These are phyloP conservation scores for Drosophila arawakana DNA, from an alignment of 1,140 invertebrate species.

Conservation along the genomic window DNA sequence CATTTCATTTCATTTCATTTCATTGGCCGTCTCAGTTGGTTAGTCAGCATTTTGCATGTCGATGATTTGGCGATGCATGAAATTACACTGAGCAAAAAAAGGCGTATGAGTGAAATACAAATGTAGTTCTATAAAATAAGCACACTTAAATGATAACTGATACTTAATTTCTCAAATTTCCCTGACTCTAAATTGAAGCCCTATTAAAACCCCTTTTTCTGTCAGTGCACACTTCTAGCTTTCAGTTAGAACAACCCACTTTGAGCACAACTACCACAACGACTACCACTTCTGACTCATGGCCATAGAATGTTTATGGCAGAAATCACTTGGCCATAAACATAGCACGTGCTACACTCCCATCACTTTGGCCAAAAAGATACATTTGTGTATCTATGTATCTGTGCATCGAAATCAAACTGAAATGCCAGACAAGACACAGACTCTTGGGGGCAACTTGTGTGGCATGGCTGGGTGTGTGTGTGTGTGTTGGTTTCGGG, in stretches of 20 bases:
- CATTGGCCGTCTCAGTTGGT: constrained; percentile 57
- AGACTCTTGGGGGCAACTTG: constrained; percentile 48
- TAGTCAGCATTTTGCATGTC: constrained; percentile 61
- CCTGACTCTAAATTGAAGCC: no score
- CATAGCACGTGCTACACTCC: constrained; percentile 44
- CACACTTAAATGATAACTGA: no score
- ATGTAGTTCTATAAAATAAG: no score
- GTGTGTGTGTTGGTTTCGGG: constrained; percentile 5
- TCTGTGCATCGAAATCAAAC: constrained; percentile 37
- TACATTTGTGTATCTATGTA: constrained; percentile 20
- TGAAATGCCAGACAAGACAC: constrained; percentile 35
- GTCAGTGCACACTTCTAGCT: not conserved
- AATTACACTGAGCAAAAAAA: not conserved
- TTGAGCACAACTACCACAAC: not conserved
- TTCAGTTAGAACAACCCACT: constrained; percentile 51
- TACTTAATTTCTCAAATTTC: no score
- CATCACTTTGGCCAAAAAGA: constrained; percentile 13
- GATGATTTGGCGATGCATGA: constrained; percentile 46
- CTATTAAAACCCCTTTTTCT: no score
- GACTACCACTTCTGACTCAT: constrained; percentile 12
- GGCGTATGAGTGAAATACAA: no score
- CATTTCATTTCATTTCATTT: constrained; percentile 46
- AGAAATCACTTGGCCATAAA: constrained; percentile 4
- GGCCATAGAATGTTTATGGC: constrained; percentile 1
- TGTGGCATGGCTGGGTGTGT: constrained; percentile 40